Evolutionary conservation across 1,140 invertebrate genomes (phyloP).

Genomic region (Ditylenchus dipsaci): DNA sequence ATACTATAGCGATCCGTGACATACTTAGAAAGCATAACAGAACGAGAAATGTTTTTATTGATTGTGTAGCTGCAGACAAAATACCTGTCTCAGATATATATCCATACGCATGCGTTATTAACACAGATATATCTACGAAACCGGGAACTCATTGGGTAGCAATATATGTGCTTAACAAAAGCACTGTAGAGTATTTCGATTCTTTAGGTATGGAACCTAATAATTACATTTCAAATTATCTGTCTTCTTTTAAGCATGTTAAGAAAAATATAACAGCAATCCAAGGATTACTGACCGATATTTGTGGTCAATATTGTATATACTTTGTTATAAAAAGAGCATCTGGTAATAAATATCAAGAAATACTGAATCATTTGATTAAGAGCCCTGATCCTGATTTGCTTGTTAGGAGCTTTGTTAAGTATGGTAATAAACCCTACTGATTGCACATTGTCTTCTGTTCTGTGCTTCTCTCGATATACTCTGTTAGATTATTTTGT

Average conservation of each 20-base stretch:
- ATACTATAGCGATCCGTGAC: neutral
- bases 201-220: slow-evolving; percentile 3
- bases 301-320: slow-evolving; percentile 13
- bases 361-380: neutral
- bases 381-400: neutral
- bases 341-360: neutral
- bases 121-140: neutral
- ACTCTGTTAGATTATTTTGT: no score
- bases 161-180: neutral
- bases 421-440: neutral
- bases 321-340: slow-evolving; percentile 5
- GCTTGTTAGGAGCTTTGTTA: neutral
- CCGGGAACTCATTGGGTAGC: slow-evolving; percentile 11
- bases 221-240: neutral
- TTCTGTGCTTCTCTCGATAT: no score
- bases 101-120: slow-evolving; percentile 14
- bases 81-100: slow-evolving; percentile 1
- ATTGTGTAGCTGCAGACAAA: slow-evolving; percentile 4
- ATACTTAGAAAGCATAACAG: slow-evolving; percentile 1
- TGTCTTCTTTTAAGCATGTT: neutral
- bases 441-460: no score
- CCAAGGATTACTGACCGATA: neutral
- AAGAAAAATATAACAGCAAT: neutral
- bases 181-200: slow-evolving; percentile 15
- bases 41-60: slow-evolving; percentile 14